Evolutionary conservation across 1,140 invertebrate genomes (phyloP).

Genomic region (Diuraphis noxia): DNA sequence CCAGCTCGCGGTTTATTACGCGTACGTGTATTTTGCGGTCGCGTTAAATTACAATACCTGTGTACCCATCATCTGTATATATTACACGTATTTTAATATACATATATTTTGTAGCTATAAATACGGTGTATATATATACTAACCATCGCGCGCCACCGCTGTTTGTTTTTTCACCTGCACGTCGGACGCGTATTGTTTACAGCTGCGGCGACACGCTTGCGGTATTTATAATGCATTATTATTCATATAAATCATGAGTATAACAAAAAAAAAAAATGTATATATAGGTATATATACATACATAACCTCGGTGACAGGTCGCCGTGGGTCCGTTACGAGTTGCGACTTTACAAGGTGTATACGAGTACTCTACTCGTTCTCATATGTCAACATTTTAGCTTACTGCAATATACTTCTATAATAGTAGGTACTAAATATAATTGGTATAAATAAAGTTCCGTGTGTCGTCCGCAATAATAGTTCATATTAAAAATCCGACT

Average conservation of each 20-base stretch:
- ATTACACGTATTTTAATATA: neutral
- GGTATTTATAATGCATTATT: neutral
- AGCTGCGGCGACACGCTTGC: neutral
- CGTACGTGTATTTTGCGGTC: constrained; percentile 10
- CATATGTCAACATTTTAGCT: neutral
- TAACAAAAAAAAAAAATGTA: neutral
- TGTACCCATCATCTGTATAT: neutral
- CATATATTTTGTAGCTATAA: neutral
- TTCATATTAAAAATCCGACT: neutral
- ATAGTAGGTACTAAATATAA: neutral
- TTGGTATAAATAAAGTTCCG: neutral
- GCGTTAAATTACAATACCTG: neutral
- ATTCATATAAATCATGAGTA: neutral
- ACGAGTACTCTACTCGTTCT: neutral
- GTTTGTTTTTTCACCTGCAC: constrained; percentile 7
- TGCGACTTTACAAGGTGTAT: neutral
- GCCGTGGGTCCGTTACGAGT: neutral
- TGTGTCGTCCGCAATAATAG: neutral
- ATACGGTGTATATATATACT: too few relatives aligned
- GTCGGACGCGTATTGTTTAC: neutral
- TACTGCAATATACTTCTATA: too few relatives aligned
- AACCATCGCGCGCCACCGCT: neutral
- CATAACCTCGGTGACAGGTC: neutral
- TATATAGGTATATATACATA: neutral
- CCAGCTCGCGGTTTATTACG: neutral